Base-by-base conservation (phyloP, 2,888 invertebrate genomes). In the Drosophila anceps region DNA sequence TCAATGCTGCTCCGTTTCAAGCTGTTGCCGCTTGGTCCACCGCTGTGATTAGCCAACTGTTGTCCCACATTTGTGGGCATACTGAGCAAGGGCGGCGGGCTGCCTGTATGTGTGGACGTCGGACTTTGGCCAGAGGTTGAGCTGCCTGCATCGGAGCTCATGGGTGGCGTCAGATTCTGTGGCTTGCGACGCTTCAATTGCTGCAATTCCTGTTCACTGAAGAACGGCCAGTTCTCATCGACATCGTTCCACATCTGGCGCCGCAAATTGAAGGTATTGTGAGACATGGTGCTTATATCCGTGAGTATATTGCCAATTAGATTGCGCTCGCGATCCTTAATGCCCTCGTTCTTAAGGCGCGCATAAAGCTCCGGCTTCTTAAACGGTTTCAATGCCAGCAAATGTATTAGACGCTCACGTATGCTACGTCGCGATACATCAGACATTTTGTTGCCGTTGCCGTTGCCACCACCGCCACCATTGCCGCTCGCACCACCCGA, bases 171-270 rank as follows among this genome's bases (percentile, higher is more conserved):
- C 90, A 98, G 94, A 93, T 97, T 98, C 94, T 97, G 97, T 90
- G 97, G 97, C 94, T 97, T 98, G 92, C 97, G 96, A 93, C 97
- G 95, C 94, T 97, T 98, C 91, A 98, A 95, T 93, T 96, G 95
- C 92, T 97, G 96, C 93, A 95, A 95, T 93, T 98, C 98, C 91
- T 97, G 96, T 88, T 98, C 98, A 24, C 96, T 95, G 92, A 98
- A 98, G 94, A 96, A 98, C 73, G 97, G 97, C 98, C 98, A 98
- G 92, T 97, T 97, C 91, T 97, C 97, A 88, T 97, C 96, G 80
- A 98, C 97, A 92, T 98, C 98, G 92, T 96, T 97, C 97, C 98
- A 98, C 91, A 97, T 95, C 91, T 96, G 96, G 91, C 97, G 96
- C 89, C 96, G 96, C 93, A 98, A 94, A 91, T 97, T 96, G 94